phyloP scores from a whole-genome alignment of 2,888 invertebrate species.

The Leucoptera coffeella region DNA sequence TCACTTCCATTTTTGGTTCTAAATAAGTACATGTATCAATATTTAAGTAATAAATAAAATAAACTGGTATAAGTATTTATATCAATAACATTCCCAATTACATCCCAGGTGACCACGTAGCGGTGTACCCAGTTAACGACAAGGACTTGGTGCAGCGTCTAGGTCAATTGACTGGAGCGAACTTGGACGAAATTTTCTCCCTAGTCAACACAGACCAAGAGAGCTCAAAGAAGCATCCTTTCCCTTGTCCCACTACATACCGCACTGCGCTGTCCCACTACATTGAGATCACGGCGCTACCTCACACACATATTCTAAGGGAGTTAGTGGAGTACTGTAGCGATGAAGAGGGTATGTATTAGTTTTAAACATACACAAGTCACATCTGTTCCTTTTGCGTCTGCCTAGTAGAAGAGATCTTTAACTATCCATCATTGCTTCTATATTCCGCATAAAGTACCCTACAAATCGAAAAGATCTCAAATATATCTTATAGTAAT shows the following conservation, averaged over 20 bases:
- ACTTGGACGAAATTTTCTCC: slow-evolving; percentile 86
- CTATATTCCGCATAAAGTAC: too few species aligned
- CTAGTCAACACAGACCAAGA: slow-evolving; percentile 95
- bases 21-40: too few species aligned
- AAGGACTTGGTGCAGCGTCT: slow-evolving; percentile 74
- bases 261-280: slow-evolving; percentile 93
- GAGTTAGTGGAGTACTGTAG: slow-evolving; percentile 88
- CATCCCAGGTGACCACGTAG: slow-evolving; percentile 85
- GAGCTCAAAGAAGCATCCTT: slow-evolving; percentile 96
- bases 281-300: slow-evolving; percentile 90
- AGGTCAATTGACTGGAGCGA: slow-evolving; percentile 68
- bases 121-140: slow-evolving; percentile 92
- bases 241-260: slow-evolving; percentile 96
- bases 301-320: slow-evolving; percentile 92
- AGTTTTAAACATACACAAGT: too few species aligned
- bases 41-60: too few species aligned
- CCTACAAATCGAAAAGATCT: too few species aligned
- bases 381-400: too few species aligned
- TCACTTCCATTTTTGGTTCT: too few species aligned
- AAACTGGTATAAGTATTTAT: too few species aligned
- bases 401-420: too few species aligned
- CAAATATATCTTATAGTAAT: too few species aligned
- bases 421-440: too few species aligned
- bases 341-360: slow-evolving; percentile 59
- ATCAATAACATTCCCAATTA: too few species aligned